A percentile compares a stretch with the other conserved stretches of the same genome.
phyloP scores from a whole-genome alignment of 2,797 vertebrate species.

The Catostomus latipinnis region DNA sequence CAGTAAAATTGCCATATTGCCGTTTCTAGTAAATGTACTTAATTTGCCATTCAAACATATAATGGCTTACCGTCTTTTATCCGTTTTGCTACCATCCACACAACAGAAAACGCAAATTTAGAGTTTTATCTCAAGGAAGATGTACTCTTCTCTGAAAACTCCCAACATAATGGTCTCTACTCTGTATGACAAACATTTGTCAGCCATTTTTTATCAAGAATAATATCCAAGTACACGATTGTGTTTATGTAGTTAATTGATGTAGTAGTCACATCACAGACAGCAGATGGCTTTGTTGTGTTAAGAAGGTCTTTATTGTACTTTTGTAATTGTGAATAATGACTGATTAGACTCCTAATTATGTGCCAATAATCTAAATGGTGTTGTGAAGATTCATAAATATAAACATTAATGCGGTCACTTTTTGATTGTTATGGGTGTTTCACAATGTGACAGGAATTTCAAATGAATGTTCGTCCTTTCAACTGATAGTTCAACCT shows the following conservation, averaged over 20 bases:
- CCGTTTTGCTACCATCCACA: too few relatives aligned
- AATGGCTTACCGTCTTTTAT: too few relatives aligned
- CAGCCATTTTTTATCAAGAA: not conserved
- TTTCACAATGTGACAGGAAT: not conserved
- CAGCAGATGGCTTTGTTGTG: conserved; percentile 59
- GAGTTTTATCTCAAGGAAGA: conserved; percentile 42
- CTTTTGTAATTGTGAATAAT: conserved; percentile 54
- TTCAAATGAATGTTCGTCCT: conserved; percentile 1
- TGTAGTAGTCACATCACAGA: conserved; percentile 48
- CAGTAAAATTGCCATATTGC: too few relatives aligned
- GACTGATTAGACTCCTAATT: conserved; percentile 27
- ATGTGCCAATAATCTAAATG: conserved; percentile 34
- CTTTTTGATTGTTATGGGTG: conserved; percentile 12
- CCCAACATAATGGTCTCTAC: not conserved
- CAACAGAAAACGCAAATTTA: too few relatives aligned
- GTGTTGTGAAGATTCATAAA: conserved; percentile 23
- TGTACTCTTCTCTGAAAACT: conserved; percentile 56
- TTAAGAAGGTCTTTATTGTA: conserved; percentile 55
- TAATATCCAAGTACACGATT: conserved; percentile 13
- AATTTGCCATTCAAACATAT: too few relatives aligned
- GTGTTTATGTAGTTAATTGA: conserved; percentile 55
- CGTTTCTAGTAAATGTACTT: too few relatives aligned
- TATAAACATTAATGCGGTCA: not conserved
- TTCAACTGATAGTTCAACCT: too few relatives aligned
- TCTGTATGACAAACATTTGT: not conserved